Evolutionary conservation across 2,113 vertebrate genomes (phyloP).

Genomic region (Notiomystis cincta): DNA sequence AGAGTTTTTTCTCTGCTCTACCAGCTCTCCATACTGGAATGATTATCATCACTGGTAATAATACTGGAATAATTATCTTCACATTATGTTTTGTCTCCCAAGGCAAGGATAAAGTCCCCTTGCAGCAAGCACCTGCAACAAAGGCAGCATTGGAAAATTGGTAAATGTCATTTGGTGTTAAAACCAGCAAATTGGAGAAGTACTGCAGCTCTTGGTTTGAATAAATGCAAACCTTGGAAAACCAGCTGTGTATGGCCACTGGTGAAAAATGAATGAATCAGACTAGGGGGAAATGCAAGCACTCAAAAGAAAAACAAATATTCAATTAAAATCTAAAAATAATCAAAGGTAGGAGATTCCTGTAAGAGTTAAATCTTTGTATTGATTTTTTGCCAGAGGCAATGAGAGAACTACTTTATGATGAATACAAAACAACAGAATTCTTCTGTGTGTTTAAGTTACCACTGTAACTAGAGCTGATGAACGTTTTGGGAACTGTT

Average conservation of each 20-base stretch:
- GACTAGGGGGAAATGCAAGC: not conserved
- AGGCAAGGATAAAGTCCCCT: not conserved
- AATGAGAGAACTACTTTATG: not conserved
- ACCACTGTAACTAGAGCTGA: not conserved
- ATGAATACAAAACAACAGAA: not conserved
- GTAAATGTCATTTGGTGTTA: not conserved
- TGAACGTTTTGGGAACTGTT: not conserved
- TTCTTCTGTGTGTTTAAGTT: not conserved
- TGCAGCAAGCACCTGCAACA: not conserved
- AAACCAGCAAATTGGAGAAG: not conserved
- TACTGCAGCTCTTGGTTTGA: not conserved
- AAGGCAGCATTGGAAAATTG: not conserved
- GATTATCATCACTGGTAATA: not conserved
- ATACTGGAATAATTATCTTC: not conserved
- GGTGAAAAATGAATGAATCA: not conserved
- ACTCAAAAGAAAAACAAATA: not conserved
- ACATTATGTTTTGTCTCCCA: not conserved
- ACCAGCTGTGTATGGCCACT: not conserved
- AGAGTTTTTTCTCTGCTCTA: not conserved
- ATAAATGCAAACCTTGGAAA: not conserved
- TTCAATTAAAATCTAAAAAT: not conserved
- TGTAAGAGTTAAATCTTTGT: not conserved
- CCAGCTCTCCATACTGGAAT: not conserved
- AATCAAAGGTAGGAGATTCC: not conserved
- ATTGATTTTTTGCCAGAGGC: not conserved